These are phyloP conservation scores for Psococerastis gibbosa DNA, from an alignment of 2,888 invertebrate species.

Conservation along the genomic window DNA sequence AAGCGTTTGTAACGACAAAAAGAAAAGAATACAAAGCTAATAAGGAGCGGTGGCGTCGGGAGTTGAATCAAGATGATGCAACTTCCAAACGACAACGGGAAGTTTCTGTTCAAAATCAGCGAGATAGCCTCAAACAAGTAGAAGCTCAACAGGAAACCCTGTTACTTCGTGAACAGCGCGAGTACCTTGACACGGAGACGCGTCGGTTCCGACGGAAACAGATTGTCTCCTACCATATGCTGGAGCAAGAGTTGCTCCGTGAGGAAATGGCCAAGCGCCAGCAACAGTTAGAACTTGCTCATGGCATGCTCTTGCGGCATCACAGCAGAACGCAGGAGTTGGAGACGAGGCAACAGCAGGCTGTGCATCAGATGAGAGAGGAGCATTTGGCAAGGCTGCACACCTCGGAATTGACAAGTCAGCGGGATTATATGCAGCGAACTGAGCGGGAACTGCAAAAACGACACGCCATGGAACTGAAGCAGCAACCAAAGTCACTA, in stretches of 20 bases:
- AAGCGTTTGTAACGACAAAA: slow-evolving; percentile 77
- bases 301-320: slow-evolving; percentile 81
- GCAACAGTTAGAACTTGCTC: slow-evolving; percentile 87
- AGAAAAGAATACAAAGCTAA: slow-evolving; percentile 93
- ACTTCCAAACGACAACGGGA: slow-evolving; percentile 82
- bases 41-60: slow-evolving; percentile 92
- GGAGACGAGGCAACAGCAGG: slow-evolving; percentile 87
- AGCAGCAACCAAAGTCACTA: slow-evolving; percentile 96
- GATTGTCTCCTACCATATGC: slow-evolving; percentile 64
- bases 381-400: slow-evolving; percentile 81
- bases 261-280: slow-evolving; percentile 90
- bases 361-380: slow-evolving; percentile 78
- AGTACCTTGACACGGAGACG: slow-evolving; percentile 80
- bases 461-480: slow-evolving; percentile 89
- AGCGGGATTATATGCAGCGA: slow-evolving; percentile 88
- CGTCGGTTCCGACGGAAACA: slow-evolving; percentile 82
- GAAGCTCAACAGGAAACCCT: slow-evolving; percentile 83
- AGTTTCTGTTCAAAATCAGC: slow-evolving; percentile 78
- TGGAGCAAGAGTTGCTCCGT: slow-evolving; percentile 76
- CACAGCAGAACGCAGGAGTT: slow-evolving; percentile 94
- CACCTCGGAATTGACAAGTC: slow-evolving; percentile 83
- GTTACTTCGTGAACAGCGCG: slow-evolving; percentile 70
- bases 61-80: slow-evolving; percentile 76
- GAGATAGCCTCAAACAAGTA: slow-evolving; percentile 75
- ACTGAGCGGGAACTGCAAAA: slow-evolving; percentile 87